Evolutionary conservation across 2,113 vertebrate species (phyloP).

Genomic region (Herpailurus yagouaroundi): DNA sequence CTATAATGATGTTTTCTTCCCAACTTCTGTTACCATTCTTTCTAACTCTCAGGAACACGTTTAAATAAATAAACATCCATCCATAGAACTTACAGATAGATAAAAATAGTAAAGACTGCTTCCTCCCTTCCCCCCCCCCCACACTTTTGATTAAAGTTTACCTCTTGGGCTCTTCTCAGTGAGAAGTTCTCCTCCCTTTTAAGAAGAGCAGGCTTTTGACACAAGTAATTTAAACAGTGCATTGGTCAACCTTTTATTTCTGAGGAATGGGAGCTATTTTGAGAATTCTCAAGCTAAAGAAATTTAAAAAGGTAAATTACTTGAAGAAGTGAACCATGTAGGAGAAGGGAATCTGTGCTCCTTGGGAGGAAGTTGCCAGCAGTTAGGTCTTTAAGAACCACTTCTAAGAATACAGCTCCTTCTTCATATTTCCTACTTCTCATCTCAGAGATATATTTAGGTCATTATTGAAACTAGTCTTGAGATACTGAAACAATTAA

Average conservation of each 20-base stretch:
- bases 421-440: background rate
- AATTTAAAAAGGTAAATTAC: background rate
- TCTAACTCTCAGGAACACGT: background rate
- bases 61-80: background rate
- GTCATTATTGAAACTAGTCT: constrained; percentile 25
- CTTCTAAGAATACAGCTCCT: background rate
- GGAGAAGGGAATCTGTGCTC: background rate
- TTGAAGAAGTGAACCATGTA: background rate
- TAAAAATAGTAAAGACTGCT: constrained; percentile 4
- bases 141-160: background rate
- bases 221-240: background rate
- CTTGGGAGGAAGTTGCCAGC: background rate
- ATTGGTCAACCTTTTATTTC: background rate
- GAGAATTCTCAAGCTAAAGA: constrained; percentile 22
- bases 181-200: constrained; percentile 19
- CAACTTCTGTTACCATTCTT: constrained; percentile 33
- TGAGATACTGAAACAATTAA: background rate
- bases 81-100: background rate
- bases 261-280: background rate
- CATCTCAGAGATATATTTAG: background rate
- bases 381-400: background rate
- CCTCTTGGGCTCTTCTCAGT: background rate
- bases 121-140: fast-evolving
- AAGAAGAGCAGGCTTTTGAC: background rate
- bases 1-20: background rate